Conservation (phyloP, 2,797 vertebrate genomes). For the Hippoglossus hippoglossus region DNA sequence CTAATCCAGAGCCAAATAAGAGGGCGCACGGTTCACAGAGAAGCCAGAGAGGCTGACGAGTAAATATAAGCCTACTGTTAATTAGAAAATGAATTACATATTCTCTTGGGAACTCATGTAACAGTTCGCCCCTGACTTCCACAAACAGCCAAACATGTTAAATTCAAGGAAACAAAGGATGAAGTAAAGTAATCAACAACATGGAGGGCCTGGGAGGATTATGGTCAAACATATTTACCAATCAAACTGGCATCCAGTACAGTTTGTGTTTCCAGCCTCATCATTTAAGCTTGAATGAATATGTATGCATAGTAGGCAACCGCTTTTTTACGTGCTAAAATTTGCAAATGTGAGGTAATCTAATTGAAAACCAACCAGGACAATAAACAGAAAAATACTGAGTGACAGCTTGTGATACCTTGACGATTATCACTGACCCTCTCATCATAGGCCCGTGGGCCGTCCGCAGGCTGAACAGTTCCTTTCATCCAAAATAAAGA, state of each 20-base stretch:
- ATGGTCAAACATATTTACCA: conserved; percentile 24
- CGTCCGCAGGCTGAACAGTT: conserved; percentile 28
- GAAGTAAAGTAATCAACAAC: conserved; percentile 29
- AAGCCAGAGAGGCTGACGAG: conserved; percentile 36
- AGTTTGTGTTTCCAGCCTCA: conserved; percentile 15
- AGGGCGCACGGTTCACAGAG: conserved; percentile 29
- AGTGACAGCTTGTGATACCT: conserved; percentile 30
- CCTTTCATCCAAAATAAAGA: conserved; percentile 47
- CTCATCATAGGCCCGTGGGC: conserved; percentile 42
- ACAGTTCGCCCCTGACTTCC: conserved; percentile 41
- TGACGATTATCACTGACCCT: conserved; percentile 49
- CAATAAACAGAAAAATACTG: conserved; percentile 17
- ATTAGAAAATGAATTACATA: conserved; percentile 65
- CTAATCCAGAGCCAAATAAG: conserved; percentile 67
- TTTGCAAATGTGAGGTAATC: conserved; percentile 10
- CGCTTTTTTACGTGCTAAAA: conserved; percentile 12
- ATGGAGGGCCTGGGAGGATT: conserved; percentile 10
- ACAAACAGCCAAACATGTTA: conserved; percentile 51
- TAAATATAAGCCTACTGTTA: conserved; percentile 61
- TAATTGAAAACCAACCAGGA: conserved; percentile 24
- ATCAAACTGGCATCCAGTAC: conserved; percentile 17
- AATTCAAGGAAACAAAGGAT: conserved; percentile 37
- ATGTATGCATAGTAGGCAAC: conserved; percentile 9
- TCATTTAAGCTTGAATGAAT: conserved; percentile 7
- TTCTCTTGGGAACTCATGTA: conserved; percentile 45